Conservation (phyloP, 2,113 vertebrate species). For the Hippocampus comes region DNA sequence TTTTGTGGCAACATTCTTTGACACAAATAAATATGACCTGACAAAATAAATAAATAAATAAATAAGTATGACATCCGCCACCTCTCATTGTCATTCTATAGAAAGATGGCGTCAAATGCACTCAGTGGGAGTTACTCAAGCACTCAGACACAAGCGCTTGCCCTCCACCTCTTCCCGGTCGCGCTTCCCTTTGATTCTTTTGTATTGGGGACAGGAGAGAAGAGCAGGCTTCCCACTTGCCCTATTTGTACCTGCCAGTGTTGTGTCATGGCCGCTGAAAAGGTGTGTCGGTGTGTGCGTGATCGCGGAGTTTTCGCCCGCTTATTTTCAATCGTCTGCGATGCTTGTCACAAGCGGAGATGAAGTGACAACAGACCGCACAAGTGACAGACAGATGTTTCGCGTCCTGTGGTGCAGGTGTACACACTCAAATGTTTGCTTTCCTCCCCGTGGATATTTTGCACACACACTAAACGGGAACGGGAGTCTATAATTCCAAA, state of each 20-base stretch:
- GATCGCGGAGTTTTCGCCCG: not conserved
- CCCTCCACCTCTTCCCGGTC: conserved; percentile 56
- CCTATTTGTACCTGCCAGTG: conserved; percentile 75
- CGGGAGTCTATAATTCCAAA: conserved; percentile 37
- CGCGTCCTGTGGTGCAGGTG: conserved; percentile 28
- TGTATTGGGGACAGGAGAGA: conserved; percentile 59
- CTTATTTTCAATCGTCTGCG: conserved; percentile 17
- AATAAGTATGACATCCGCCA: conserved; percentile 59
- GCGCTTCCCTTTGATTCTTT: conserved; percentile 55
- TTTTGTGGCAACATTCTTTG: conserved; percentile 54
- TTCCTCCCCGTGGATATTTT: not conserved
- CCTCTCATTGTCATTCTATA: conserved; percentile 56
- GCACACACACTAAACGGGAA: not conserved
- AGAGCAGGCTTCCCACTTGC: conserved; percentile 68
- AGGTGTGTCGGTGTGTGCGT: conserved; percentile 4
- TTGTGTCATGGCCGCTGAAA: conserved; percentile 28
- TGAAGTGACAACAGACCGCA: conserved; percentile 22
- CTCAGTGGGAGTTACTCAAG: conserved; percentile 52
- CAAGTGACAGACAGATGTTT: conserved; percentile 20
- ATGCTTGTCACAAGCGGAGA: conserved; percentile 29
- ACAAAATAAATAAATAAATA: conserved; percentile 32
- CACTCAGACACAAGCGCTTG: conserved; percentile 47
- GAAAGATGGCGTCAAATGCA: conserved; percentile 27
- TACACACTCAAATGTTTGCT: not conserved
- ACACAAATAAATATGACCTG: conserved; percentile 69